Evolutionary conservation across 2,113 vertebrate species (phyloP).

Genomic region (Tupaia tana): DNA sequence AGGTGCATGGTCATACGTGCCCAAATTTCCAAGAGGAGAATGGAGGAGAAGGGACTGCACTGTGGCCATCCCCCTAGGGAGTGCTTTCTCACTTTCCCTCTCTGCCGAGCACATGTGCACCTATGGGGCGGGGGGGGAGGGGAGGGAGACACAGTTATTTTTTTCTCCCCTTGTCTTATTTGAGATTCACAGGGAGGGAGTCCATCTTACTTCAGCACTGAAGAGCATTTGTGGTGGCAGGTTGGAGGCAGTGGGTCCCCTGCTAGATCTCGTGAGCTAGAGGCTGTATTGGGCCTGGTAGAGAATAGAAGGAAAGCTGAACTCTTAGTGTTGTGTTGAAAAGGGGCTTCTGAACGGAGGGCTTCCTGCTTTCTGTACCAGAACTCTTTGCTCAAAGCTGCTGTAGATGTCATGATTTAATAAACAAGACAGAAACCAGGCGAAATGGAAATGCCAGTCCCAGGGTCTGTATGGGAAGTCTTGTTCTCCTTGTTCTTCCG

Average conservation of each 20-base stretch:
- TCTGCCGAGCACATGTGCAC: no score
- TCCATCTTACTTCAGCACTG: neutral
- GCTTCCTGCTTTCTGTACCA: neutral
- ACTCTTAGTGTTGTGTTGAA: neutral
- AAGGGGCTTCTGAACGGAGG: neutral
- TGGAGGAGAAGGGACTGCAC: no score
- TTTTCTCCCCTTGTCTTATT: neutral
- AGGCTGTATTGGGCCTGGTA: neutral
- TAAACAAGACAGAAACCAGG: neutral
- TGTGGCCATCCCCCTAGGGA: no score
- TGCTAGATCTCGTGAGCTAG: neutral
- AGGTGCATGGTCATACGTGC: no score
- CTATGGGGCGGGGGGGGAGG: no score
- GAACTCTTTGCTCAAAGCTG: neutral
- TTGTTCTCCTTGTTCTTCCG: neutral
- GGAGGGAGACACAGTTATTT: neutral
- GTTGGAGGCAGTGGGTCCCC: neutral
- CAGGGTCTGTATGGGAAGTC: neutral
- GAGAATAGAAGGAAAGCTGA: neutral
- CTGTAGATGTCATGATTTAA: neutral
- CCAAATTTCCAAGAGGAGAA: no score
- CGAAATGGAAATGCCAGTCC: neutral
- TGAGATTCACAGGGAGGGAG: constrained; percentile 1
- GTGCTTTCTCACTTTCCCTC: no score
- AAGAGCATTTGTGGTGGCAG: neutral